Evolutionary conservation across 2,797 vertebrate species (phyloP).

Genomic region (Characodon lateralis): DNA sequence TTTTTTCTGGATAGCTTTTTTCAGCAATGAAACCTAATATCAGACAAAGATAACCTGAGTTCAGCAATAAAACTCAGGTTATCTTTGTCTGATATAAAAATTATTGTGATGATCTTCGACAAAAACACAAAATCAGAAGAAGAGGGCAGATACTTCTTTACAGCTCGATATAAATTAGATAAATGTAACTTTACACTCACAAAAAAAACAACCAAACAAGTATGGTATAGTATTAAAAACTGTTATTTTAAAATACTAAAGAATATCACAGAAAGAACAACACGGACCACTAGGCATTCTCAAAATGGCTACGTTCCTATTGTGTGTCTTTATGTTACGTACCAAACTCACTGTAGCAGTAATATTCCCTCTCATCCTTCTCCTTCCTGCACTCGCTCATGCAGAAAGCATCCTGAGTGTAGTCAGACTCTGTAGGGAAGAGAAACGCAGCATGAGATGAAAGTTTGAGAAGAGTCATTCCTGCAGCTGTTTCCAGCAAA

Average conservation of each 20-base stretch:
- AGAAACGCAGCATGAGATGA: conserved; percentile 29
- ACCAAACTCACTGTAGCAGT: conserved; percentile 85
- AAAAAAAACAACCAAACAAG: background rate
- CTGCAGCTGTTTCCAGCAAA: conserved; percentile 49
- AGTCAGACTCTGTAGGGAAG: conserved; percentile 76
- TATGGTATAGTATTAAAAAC: background rate
- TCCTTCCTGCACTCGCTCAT: conserved; percentile 84
- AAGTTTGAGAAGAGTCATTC: conserved; percentile 14
- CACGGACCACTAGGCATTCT: background rate
- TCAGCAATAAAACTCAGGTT: background rate
- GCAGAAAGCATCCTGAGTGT: conserved; percentile 80
- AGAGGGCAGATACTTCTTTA: background rate
- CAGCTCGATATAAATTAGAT: no score
- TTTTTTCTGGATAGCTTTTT: no score
- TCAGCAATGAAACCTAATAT: no score
- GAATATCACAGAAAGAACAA: background rate
- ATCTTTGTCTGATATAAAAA: background rate
- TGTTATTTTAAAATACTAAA: background rate
- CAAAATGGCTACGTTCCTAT: background rate
- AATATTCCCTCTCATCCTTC: conserved; percentile 81
- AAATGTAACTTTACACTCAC: background rate
- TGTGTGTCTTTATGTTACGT: conserved; percentile 35
- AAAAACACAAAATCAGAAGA: background rate
- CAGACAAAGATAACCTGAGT: no score
- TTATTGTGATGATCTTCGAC: background rate